Base-by-base conservation (phyloP, 1,140 invertebrate species). In the Lamellibrachia luymesi region DNA sequence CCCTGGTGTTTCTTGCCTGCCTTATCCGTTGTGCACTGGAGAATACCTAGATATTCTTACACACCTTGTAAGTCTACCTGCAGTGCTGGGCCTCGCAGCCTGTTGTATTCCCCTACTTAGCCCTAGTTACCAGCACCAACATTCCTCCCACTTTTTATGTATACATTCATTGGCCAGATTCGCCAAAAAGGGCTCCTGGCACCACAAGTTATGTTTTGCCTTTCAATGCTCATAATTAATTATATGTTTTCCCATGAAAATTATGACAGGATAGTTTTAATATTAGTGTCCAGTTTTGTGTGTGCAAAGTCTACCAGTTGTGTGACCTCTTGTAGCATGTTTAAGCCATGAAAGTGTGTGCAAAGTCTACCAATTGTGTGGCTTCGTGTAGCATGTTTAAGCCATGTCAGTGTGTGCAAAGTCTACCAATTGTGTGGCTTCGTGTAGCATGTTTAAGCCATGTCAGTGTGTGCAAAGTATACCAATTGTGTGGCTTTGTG, bases 1-100 rank as follows among this genome's bases (percentile, higher is more conserved):
- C 64, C 7, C 17, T 80, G 64, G 25, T 56, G 64, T 80, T 80
- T 10, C 17, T 2, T 38, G 38, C 38, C 38, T 38, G 38, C 38
- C 38, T 38, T 10, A 80, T 80, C 13, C 13, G 17, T 80, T 80
- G 6, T 80, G 64, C 64, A 80, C 64, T 17, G 13, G 64, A 80
- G 64, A 80, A 80, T 22, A 80, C 13, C 64, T 80, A 22, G 64
- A 80, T 80, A 10, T 80, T 80, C 64, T 80, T 80, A 80, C 64
- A 80, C 64, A 80, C 64, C 64, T 80, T 80, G 64, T 80, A 80
- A 80, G 64, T 80, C 64, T 80, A 80, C 64, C 64, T 80, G 64
- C 25, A 80, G 64, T 22, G 25, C 64, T 8, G 64, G 2, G 5
- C 25, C 64, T 22, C 17, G 64, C 64, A 10, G 64, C 2, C 64